Conservation (phyloP, 2,113 vertebrate genomes). For the Megaceryle maxima region DNA sequence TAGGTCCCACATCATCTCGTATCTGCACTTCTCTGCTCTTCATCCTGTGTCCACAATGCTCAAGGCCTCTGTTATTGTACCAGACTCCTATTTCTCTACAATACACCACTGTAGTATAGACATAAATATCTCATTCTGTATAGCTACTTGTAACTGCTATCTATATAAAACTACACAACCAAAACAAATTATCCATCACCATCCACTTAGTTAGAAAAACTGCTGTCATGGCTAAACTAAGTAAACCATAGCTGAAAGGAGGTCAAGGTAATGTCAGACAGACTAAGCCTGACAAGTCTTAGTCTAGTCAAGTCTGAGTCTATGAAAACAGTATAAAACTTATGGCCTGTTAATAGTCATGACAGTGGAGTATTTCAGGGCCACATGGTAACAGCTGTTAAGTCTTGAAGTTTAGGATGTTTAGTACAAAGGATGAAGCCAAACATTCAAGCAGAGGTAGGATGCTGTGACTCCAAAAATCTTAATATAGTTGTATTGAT, state of each 20-base stretch:
- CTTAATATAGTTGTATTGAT: background rate
- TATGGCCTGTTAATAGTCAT: background rate
- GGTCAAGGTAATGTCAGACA: background rate
- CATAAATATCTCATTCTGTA: background rate
- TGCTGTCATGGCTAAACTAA: background rate
- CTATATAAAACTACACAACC: background rate
- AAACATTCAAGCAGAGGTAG: background rate
- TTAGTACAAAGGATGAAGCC: background rate
- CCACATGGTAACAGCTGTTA: background rate
- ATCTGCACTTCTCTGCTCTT: background rate
- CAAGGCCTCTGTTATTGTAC: rapidly evolving
- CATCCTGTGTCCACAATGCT: background rate
- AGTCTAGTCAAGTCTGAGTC: background rate
- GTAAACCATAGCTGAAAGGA: background rate
- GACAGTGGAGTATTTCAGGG: background rate
- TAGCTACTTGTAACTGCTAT: background rate
- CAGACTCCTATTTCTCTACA: background rate
- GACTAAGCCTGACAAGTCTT: background rate
- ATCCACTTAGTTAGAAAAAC: background rate
- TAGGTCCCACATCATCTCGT: background rate
- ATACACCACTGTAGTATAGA: background rate
- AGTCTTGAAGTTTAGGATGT: background rate
- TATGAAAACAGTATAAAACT: background rate
- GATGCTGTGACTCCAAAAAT: background rate
- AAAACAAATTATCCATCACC: background rate